These are phyloP conservation scores for Sylvietta virens DNA, from an alignment of 2,113 vertebrate species.

Conservation along the genomic window DNA sequence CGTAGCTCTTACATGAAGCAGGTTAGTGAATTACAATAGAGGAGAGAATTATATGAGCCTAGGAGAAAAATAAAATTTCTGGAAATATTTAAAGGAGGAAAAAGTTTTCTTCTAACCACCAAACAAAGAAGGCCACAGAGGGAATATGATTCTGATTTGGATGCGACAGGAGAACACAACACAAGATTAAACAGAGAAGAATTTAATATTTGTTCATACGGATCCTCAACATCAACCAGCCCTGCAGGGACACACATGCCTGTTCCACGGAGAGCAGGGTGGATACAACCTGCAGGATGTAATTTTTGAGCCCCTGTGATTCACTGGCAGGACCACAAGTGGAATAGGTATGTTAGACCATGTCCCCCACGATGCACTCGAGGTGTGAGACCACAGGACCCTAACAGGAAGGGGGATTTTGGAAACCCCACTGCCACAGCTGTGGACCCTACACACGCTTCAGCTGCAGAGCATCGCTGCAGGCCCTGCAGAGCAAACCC, in stretches of 20 bases:
- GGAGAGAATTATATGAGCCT: not conserved
- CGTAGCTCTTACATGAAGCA: accelerated
- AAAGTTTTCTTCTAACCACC: not conserved
- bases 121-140: not conserved
- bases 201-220: not conserved
- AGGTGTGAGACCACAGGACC: not conserved
- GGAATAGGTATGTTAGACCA: not conserved
- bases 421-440: not conserved
- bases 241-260: not conserved
- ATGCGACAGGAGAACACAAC: not conserved
- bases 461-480: not conserved
- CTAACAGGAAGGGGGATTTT: not conserved
- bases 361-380: accelerated
- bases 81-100: not conserved
- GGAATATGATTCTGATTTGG: not conserved
- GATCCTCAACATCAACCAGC: not conserved
- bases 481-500: not conserved
- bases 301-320: not conserved
- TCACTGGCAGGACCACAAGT: not conserved
- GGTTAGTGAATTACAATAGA: not conserved
- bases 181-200: not conserved
- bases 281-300: not conserved
- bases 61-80: not conserved
- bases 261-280: not conserved
- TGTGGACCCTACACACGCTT: not conserved